phyloP scores from a whole-genome alignment of 2,888 invertebrate species.

The Hermodice carunculata region DNA sequence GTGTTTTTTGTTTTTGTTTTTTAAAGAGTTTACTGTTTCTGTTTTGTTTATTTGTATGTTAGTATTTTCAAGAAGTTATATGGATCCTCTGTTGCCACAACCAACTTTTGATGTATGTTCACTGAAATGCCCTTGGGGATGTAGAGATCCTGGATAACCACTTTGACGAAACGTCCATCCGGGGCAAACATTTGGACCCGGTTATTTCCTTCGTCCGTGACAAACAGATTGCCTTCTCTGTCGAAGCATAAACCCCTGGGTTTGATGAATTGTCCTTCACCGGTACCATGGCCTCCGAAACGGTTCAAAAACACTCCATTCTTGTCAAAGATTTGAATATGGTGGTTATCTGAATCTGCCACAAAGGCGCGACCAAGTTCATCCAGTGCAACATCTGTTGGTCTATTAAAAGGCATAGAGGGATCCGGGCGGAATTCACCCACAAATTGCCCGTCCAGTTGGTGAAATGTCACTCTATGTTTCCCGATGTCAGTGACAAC shows the following conservation, averaged over 20 bases:
- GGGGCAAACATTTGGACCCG: constrained; percentile 13
- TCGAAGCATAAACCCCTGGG: constrained; percentile 32
- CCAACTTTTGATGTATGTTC: constrained; percentile 27
- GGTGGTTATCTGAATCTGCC: constrained; percentile 17
- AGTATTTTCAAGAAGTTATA: constrained; percentile 31
- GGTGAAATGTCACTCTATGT: no score
- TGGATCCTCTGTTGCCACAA: constrained; percentile 26
- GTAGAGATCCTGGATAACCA: constrained; percentile 19
- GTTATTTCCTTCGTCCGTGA: constrained; percentile 30
- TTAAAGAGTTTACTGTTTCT: no score
- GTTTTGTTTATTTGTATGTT: constrained; percentile 29
- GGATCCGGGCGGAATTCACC: constrained; percentile 21
- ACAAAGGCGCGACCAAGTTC: constrained; percentile 20
- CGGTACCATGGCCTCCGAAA: constrained; percentile 19
- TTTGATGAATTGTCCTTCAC: constrained; percentile 21
- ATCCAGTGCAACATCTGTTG: constrained; percentile 26
- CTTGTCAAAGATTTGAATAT: constrained; percentile 17
- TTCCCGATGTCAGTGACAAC: constrained; percentile 31
- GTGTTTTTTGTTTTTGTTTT: no score
- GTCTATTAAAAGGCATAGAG: constrained; percentile 11
- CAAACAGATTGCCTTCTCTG: constrained; percentile 22
- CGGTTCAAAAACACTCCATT: constrained; percentile 26
- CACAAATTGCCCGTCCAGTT: no score
- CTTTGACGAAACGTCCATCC: not conserved
- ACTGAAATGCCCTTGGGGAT: constrained; percentile 26